Percentiles rank a stretch among this genome's conserved stretches.
These are phyloP conservation scores for Dioctria rufipes DNA, from an alignment of 2,888 invertebrate species.

Conservation along the genomic window DNA sequence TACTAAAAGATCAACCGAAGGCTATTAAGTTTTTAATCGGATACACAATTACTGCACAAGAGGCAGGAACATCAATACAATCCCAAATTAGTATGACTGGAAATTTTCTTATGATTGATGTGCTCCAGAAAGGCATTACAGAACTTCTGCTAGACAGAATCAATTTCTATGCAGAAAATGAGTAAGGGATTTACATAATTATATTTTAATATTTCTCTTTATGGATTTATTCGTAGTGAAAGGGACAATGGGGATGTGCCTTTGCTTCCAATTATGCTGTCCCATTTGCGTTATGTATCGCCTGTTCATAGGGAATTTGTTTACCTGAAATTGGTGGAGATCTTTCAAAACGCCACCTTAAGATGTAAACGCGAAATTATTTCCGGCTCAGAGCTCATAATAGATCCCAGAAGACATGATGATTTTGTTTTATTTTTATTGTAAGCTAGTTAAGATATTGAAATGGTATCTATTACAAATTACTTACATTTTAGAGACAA, in stretches of 20 bases:
- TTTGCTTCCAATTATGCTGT: conserved; percentile 76
- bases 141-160: conserved; percentile 77
- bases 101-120: conserved; percentile 76
- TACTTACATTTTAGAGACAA: conserved; percentile 63
- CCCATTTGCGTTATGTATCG: conserved; percentile 79
- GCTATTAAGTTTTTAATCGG: conserved; percentile 67
- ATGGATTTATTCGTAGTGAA: not conserved
- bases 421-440: conserved; percentile 72
- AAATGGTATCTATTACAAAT: conserved; percentile 5
- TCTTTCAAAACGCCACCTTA: conserved; percentile 77
- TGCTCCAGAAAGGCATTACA: conserved; percentile 75
- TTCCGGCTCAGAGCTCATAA: conserved; percentile 82
- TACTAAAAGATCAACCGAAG: conserved; percentile 65
- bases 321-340: conserved; percentile 77
- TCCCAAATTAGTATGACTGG: conserved; percentile 76
- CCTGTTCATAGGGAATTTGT: conserved; percentile 75
- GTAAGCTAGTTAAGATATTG: conserved; percentile 29
- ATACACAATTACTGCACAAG: conserved; percentile 67
- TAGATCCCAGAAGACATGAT: conserved; percentile 82
- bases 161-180: conserved; percentile 74
- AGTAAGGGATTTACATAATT: conserved; percentile 62
- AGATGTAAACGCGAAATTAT: conserved; percentile 84
- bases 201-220: not conserved
- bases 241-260: conserved; percentile 67
- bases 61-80: conserved; percentile 66